Percentiles rank a stretch among this genome's conserved stretches.
These are phyloP conservation scores for Hirtodrosophila histrioides DNA, from an alignment of 2,888 invertebrate genomes.

Conservation along the genomic window DNA sequence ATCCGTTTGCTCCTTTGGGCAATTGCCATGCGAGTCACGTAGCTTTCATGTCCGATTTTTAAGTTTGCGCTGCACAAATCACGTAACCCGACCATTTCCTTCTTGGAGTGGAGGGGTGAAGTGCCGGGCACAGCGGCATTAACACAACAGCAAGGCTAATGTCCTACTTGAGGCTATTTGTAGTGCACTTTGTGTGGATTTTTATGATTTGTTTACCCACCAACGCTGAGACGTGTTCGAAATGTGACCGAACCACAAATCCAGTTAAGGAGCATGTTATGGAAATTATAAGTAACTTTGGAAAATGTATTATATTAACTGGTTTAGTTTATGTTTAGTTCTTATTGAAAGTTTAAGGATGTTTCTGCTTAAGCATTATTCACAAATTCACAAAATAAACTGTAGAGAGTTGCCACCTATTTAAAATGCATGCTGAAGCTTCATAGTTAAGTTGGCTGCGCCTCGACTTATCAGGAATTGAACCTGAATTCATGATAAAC, in stretches of 20 bases:
- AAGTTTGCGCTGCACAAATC: slow-evolving; percentile 79
- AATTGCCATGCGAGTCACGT: slow-evolving; percentile 76
- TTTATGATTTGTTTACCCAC: slow-evolving; percentile 79
- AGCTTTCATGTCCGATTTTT: slow-evolving; percentile 80
- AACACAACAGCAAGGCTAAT: slow-evolving; percentile 53
- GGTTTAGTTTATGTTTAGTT: no score
- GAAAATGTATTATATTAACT: slow-evolving; percentile 1
- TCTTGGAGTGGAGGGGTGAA: neutral
- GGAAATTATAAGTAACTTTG: slow-evolving; percentile 13
- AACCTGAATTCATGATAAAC: no score
- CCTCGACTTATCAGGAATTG: no score
- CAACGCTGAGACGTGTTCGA: slow-evolving; percentile 54
- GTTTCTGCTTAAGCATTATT: no score
- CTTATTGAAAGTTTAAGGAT: no score
- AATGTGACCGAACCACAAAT: slow-evolving; percentile 20
- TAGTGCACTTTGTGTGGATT: slow-evolving; percentile 74
- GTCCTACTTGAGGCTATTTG: slow-evolving; percentile 75
- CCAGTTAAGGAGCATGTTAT: slow-evolving; percentile 7
- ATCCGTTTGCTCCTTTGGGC: slow-evolving; percentile 12
- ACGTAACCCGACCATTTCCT: slow-evolving; percentile 60
- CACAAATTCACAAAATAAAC: no score
- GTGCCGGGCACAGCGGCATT: slow-evolving; percentile 13
- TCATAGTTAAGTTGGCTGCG: no score
- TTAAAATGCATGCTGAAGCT: no score
- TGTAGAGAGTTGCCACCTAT: no score